Conservation (phyloP, 2,888 invertebrate genomes). For the Epinotia nisella region DNA sequence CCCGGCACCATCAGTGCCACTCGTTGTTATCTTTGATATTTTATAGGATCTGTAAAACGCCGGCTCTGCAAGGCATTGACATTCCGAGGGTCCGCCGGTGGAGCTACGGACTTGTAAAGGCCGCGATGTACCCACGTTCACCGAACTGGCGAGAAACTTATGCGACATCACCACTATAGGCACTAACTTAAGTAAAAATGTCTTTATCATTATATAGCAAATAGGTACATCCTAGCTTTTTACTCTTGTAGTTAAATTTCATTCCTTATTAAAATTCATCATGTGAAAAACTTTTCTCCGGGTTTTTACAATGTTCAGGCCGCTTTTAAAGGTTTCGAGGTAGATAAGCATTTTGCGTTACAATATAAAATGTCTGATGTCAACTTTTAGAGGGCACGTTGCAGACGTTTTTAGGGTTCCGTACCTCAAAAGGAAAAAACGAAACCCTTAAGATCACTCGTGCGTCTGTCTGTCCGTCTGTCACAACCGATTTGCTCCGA, state of each 20-base stretch:
- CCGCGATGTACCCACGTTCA: conserved; percentile 3
- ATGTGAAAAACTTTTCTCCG: not conserved
- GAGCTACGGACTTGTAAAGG: conserved; percentile 6
- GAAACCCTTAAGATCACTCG: too few species aligned
- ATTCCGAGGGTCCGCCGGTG: conserved; percentile 62
- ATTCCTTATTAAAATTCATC: too few species aligned
- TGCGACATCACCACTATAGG: not conserved
- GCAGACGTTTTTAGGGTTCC: not conserved
- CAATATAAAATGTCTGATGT: not conserved
- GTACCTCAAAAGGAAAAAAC: too few species aligned
- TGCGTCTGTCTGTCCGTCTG: too few species aligned
- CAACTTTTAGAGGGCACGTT: not conserved
- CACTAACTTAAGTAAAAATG: not conserved
- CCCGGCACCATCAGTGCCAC: conserved; percentile 72
- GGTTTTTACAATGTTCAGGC: not conserved
- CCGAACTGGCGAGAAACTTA: not conserved
- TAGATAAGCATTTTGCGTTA: not conserved
- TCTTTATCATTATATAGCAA: not conserved
- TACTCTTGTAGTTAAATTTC: not conserved
- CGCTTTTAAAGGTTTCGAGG: not conserved
- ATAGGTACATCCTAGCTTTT: too few species aligned
- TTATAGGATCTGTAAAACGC: conserved; percentile 84
- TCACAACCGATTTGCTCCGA: too few species aligned
- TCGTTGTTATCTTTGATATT: conserved; percentile 84
- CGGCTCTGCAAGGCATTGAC: conserved; percentile 79